Evolutionary conservation across 2,797 vertebrate genomes (phyloP).

Genomic region (Smutsia temminckii): DNA sequence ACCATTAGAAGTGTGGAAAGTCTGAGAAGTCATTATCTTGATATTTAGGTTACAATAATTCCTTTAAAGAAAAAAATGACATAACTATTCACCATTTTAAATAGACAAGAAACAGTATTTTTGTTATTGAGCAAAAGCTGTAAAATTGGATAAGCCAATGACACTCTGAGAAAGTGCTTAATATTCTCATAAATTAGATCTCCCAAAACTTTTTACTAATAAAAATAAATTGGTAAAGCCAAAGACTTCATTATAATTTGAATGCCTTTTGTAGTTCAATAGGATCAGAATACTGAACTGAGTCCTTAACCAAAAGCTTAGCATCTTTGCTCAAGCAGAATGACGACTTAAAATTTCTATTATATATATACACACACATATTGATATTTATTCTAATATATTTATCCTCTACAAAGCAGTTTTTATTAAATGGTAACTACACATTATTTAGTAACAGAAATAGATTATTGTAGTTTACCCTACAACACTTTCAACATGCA

Average conservation of each 20-base stretch:
- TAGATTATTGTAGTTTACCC: not conserved
- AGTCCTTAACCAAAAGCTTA: slow-evolving; percentile 64
- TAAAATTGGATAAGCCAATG: slow-evolving; percentile 44
- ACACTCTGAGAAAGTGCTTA: slow-evolving; percentile 47
- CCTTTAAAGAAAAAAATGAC: slow-evolving; percentile 12
- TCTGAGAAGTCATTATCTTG: slow-evolving; percentile 22
- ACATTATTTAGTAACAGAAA: slow-evolving; percentile 45
- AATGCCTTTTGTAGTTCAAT: slow-evolving; percentile 18
- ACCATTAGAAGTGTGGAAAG: not conserved
- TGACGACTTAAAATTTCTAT: not conserved
- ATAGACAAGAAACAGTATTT: slow-evolving; percentile 11
- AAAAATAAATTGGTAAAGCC: slow-evolving; percentile 74
- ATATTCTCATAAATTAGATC: slow-evolving; percentile 60
- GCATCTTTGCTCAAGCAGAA: slow-evolving; percentile 70
- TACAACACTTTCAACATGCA: slow-evolving; percentile 50
- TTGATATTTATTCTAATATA: slow-evolving; percentile 73
- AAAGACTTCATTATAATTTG: slow-evolving; percentile 55
- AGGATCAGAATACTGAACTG: slow-evolving; percentile 68
- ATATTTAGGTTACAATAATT: slow-evolving; percentile 52
- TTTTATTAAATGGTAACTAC: slow-evolving; percentile 63
- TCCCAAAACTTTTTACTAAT: slow-evolving; percentile 73
- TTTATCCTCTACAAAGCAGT: slow-evolving; percentile 66
- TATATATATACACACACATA: fast-evolving
- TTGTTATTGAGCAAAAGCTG: slow-evolving; percentile 43
- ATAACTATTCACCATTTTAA: slow-evolving; percentile 45